These are phyloP conservation scores for Regulus satrapa DNA, from an alignment of 2,113 vertebrate genomes.

Conservation along the genomic window DNA sequence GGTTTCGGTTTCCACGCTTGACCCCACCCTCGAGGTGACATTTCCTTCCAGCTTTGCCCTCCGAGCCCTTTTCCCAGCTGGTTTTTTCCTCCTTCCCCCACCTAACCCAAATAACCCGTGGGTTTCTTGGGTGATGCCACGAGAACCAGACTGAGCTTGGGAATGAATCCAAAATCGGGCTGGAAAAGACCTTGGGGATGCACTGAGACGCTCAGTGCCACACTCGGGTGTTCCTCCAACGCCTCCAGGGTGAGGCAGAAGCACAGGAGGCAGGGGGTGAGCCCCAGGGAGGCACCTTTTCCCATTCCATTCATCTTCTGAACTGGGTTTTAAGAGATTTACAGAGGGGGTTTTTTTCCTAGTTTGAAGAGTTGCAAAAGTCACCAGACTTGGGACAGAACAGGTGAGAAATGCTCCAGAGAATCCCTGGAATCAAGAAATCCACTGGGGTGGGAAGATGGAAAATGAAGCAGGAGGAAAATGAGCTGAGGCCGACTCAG, in stretches of 20 bases:
- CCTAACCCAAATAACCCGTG: fast-evolving
- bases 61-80: fast-evolving
- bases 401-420: fast-evolving
- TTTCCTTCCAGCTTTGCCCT: background rate
- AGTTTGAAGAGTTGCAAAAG: background rate
- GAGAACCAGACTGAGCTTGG: background rate
- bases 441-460: background rate
- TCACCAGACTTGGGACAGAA: background rate
- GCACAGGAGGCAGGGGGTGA: background rate
- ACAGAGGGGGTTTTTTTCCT: background rate
- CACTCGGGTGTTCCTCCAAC: background rate
- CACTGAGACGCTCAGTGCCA: background rate
- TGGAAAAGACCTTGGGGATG: background rate
- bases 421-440: background rate
- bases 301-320: fast-evolving
- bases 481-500: fast-evolving
- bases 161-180: background rate
- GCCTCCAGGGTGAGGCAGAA: background rate
- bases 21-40: fast-evolving
- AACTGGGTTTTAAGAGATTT: background rate
- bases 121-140: background rate
- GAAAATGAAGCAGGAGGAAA: background rate
- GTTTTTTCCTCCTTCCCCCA: background rate
- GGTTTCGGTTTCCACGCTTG: too few relatives aligned
- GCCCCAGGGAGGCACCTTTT: fast-evolving